Evolutionary conservation across 2,113 vertebrate species (phyloP), one percentile per base, ranked within the genome.

Genomic region (Gallinago paraguaiae): DNA sequence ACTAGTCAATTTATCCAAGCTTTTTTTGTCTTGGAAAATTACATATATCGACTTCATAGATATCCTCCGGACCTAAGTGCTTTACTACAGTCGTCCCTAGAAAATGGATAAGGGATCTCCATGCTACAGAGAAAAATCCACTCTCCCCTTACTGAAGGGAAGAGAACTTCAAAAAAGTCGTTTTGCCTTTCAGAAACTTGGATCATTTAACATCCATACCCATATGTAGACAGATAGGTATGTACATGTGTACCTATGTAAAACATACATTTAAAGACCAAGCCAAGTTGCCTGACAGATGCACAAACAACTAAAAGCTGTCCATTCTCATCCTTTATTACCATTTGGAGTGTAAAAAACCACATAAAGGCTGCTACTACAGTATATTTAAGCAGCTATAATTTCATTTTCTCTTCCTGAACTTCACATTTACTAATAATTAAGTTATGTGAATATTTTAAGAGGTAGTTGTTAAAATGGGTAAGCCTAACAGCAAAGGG

Each of bases 141-240:
- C 37, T 43, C 13, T 23, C 13, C 15, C 25, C 25, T 43, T 72
- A 24, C 13, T 20, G 23, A 20, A 45, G 45, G 46, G 18, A 51
- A 61, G 31, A 35, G 16, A 53, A 61, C 39, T 37, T 53, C 15
- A 30, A 64, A 53, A 54, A 24, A 35, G 2, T 35, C 11, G 4
- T 7, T 72, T 74, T 24, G 20, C 37, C 39, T 64, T 84, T 35
- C 33, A 56, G 39, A 54, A 74, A 46, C 20, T 11, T 43, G 31
- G 15, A 19, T 63, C 25, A n/a, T 71, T 71, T 61, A 61, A 33
- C 9, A 16, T 9, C 46, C 14, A 39, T 30, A 54, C 10, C 13
- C 0, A 1, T 20, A 61, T 2, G 11, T 3, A 46, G 11, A 48
- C 14, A 77, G 18, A 14, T 37, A 50, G 0, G 2, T 33, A 1